Evolutionary conservation across 2,113 vertebrate genomes (phyloP), one percentile per base, ranked within the genome.

Genomic region (Choloepus hoffmanni): DNA sequence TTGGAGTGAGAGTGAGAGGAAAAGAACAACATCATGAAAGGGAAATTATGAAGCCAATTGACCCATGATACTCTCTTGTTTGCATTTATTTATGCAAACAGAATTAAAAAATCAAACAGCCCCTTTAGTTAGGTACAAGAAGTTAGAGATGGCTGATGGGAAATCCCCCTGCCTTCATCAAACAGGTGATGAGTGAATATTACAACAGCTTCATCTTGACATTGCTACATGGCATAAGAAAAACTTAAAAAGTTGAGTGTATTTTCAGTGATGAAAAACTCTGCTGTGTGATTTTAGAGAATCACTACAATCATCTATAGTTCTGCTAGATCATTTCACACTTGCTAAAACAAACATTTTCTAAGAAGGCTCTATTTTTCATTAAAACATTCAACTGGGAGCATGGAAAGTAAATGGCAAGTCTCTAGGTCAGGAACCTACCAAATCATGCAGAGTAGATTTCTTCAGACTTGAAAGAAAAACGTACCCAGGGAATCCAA

Each of bases 281-380:
- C 73, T 58, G 33, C 13, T 16, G 11, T 48, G 60, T 60, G 4
- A 19, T 82, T 97, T 85, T 62, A 74, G 77, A 60, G 82, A 88
- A 36, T n/a, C 48, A 81, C 26, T 74, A 81, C 87, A 95, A 81
- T 82, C 62, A 53, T 48, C 40, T 16, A 5, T 88, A n/a, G 26
- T 82, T 92, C 74, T 89, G 50, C 55, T 85, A 58, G 45, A 68
- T 78, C 82, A 67, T 91, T 86, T 93, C 21, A 55, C 19, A 53
- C 8, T 78, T 65, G 36, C 58, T 85, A 90, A 91, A 90, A 73
- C 7, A 94, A 95, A 78, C 48, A 43, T 72, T 97, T 91, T 93
- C 53, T 18, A 81, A 85, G 53, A 92, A 85, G 19, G 23, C 24
- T 95, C 36, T 90, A n/a, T 70, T 92, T 96, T 91, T 92, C 45